Percentiles rank a stretch among this genome's conserved stretches.
Conservation (phyloP, 2,888 invertebrate species). For the Tetragonula carbonaria region DNA sequence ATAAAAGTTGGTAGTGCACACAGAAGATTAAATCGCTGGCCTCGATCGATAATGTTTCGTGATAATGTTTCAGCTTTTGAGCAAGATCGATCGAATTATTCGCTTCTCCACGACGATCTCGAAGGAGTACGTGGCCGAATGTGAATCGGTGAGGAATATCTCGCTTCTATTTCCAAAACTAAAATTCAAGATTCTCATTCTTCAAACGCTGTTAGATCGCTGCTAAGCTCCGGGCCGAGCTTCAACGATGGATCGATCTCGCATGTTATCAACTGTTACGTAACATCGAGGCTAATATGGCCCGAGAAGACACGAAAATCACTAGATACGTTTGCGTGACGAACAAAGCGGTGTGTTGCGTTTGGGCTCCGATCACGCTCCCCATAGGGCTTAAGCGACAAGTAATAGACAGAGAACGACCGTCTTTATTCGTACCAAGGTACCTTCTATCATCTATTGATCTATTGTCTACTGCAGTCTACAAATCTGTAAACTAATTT, state of each 20-base stretch:
- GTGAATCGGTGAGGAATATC: conserved; percentile 83
- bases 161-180: background rate
- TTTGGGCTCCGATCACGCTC: conserved; percentile 84
- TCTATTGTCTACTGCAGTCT: background rate
- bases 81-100: conserved; percentile 85
- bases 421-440: background rate
- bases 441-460: background rate
- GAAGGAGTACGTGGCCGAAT: conserved; percentile 82
- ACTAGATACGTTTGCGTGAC: conserved; percentile 83
- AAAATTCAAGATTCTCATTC: background rate
- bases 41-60: background rate
- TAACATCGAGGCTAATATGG: conserved; percentile 84
- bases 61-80: conserved; percentile 84
- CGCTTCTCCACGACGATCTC: conserved; percentile 83
- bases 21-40: no score
- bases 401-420: conserved; percentile 76
- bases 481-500: no score
- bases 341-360: conserved; percentile 82
- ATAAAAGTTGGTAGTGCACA: no score
- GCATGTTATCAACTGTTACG: conserved; percentile 85
- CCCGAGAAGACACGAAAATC: conserved; percentile 83
- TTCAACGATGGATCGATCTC: conserved; percentile 84
- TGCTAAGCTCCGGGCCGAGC: conserved; percentile 82
- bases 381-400: conserved; percentile 80
- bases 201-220: conserved; percentile 77